A percentile compares a stretch with the other conserved stretches of the same genome.
Evolutionary conservation across 2,888 invertebrate genomes (phyloP).

Genomic region (Hyppa rectilinea): DNA sequence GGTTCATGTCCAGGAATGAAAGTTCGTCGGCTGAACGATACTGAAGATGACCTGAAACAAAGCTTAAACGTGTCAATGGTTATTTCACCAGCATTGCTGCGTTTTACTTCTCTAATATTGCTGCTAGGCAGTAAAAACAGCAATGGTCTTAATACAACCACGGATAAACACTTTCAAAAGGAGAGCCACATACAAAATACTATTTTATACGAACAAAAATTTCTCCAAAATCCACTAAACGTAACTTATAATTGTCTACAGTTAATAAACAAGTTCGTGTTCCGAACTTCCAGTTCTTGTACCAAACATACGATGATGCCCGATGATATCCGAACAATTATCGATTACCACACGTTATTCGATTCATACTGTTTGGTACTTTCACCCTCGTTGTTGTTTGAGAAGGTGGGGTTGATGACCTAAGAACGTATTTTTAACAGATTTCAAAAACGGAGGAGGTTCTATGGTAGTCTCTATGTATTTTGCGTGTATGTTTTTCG

Average conservation of each 20-base stretch:
- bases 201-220: constrained; percentile 26
- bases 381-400: constrained; percentile 42
- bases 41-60: too few relatives aligned
- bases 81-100: neutral
- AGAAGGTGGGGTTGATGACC: constrained; percentile 24
- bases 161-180: neutral
- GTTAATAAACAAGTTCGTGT: constrained; percentile 45
- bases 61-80: neutral
- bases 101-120: neutral
- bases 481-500: too few relatives aligned
- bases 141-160: neutral
- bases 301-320: neutral
- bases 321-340: constrained; percentile 48
- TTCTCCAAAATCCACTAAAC: constrained; percentile 43
- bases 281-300: constrained; percentile 34
- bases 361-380: constrained; percentile 17
- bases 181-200: neutral
- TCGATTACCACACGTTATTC: constrained; percentile 42
- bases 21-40: too few relatives aligned
- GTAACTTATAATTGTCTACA: constrained; percentile 48
- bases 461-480: too few relatives aligned
- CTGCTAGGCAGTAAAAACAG: neutral
- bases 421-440: neutral
- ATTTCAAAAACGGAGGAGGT: too few relatives aligned
- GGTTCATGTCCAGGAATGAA: too few relatives aligned